Percentiles rank a stretch among this genome's conserved stretches.
Evolutionary conservation across 2,888 invertebrate species (phyloP).

Genomic region (Aporophyla nigra): DNA sequence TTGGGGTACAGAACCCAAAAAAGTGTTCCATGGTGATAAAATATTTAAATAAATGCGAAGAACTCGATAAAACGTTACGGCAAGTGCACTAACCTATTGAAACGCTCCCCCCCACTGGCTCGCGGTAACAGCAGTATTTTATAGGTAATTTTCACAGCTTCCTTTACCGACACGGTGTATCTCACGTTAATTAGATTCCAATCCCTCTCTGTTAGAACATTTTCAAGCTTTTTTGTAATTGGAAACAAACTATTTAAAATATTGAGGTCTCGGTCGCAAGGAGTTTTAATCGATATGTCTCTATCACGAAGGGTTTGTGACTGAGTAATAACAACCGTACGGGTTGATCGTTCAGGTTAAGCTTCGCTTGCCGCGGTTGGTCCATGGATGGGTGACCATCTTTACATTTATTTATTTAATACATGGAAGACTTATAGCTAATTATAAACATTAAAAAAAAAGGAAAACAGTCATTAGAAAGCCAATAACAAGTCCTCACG

Average conservation of each 20-base stretch:
- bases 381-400: not conserved
- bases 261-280: not conserved
- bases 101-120: constrained; percentile 31
- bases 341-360: not conserved
- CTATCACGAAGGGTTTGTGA: not conserved
- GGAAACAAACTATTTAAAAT: not conserved
- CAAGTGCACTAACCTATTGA: constrained; percentile 36
- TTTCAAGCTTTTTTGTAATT: constrained; percentile 19
- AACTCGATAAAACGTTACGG: not conserved
- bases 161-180: constrained; percentile 4
- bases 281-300: not conserved
- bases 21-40: too few relatives aligned
- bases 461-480: too few relatives aligned
- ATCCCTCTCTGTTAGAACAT: constrained; percentile 17
- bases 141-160: constrained; percentile 43
- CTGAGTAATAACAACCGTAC: not conserved
- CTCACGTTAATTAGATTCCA: constrained; percentile 53
- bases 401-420: too few relatives aligned
- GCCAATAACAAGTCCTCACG: too few relatives aligned
- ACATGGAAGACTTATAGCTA: too few relatives aligned
- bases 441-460: too few relatives aligned
- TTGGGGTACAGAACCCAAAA: too few relatives aligned
- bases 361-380: not conserved
- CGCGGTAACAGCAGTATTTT: constrained; percentile 45
- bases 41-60: too few relatives aligned